Evolutionary conservation across 2,113 vertebrate genomes (phyloP), one percentile per base, ranked within the genome.

Genomic region (Artemisiospiza belli): DNA sequence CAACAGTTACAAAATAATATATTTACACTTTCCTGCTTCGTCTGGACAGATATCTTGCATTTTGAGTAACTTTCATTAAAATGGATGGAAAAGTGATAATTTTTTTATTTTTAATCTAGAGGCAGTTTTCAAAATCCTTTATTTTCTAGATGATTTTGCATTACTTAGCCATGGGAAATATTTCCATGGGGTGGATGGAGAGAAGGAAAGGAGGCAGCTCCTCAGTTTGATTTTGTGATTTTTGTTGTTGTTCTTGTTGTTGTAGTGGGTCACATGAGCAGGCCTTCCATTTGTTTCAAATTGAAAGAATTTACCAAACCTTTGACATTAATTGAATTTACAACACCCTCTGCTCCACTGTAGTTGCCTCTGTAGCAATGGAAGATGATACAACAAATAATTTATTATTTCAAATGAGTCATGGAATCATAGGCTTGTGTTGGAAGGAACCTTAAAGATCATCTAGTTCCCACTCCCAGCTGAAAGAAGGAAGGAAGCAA

Each of bases 121-220:
- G 30, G 4, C 11, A 46, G 3, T 84, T 84, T 91, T 89, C 57
- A 74, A 87, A 83, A 83, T 52, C 57, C 6, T 35, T 64, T 89
- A 1, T 82, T 93, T 83, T 68, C 57, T 67, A 70, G 13, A 31
- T 37, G 33, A 47, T 83, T 89, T 75, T 61, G 27, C 17, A 6
- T 76, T 83, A 58, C 12, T 85, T 22, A 68, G 22, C 7, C 54
- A 61, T 63, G 49, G 75, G 28, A 59, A 66, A 88, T 70, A 59
- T 92, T 80, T 83, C 0, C 0, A 8, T 61, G 10, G 5, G 2
- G 6, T 70, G 9, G 8, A 33, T 16, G 22, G 5, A 8, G 7
- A 24, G 22, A 22, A 23, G 13, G 2, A 44, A 73, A 83, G 11
- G 19, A 91, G 4, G 7, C 1, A 87, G 72, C 17, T 82, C 39